Evolutionary conservation across 2,113 vertebrate species (phyloP).

Genomic region (Pachyramphus minor): DNA sequence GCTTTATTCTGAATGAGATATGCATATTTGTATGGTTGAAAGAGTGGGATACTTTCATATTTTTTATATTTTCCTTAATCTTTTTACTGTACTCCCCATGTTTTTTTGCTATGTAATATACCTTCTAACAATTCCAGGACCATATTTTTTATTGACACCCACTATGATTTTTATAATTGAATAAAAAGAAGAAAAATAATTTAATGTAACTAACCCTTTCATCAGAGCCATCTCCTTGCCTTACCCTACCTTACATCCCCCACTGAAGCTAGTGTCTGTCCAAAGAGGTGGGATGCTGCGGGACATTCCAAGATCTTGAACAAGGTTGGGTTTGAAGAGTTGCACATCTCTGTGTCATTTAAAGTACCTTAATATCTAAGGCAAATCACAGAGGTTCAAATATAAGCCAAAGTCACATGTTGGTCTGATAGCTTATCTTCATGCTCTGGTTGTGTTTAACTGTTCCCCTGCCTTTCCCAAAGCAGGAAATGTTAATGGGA

Average conservation of each 20-base stretch:
- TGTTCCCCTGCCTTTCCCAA: neutral
- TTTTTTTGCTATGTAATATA: neutral
- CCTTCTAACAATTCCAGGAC: neutral
- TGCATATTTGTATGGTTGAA: neutral
- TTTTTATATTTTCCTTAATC: neutral
- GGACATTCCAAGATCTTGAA: neutral
- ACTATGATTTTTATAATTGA: neutral
- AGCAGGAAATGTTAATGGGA: neutral
- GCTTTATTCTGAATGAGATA: neutral
- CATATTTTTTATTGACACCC: neutral
- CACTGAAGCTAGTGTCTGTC: neutral
- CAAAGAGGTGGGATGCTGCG: neutral
- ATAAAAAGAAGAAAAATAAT: neutral
- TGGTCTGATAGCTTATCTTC: neutral
- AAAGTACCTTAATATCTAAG: neutral
- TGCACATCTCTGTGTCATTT: neutral
- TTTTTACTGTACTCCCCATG: neutral
- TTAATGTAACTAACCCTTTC: neutral
- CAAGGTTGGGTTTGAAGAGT: neutral
- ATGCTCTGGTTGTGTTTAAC: neutral
- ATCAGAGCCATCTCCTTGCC: neutral
- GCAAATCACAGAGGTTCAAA: neutral
- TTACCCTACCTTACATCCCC: neutral
- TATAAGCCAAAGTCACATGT: neutral
- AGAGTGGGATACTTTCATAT: neutral